These are phyloP conservation scores for Dendrocincla tyrannina DNA, from an alignment of 2,797 vertebrate species.

Conservation along the genomic window DNA sequence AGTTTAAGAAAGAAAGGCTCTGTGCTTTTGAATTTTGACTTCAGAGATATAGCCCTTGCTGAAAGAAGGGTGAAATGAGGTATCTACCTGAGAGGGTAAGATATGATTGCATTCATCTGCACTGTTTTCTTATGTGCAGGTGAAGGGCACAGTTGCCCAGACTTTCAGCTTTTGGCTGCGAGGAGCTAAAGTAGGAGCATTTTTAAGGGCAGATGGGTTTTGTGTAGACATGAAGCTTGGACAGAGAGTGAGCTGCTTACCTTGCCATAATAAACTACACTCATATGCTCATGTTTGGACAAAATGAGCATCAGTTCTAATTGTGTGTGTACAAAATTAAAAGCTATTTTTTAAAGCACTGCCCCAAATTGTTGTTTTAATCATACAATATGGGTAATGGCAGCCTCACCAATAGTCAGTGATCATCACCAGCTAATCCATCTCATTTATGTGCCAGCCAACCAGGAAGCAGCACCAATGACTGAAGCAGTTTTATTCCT, in stretches of 20 bases:
- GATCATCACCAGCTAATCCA: not conserved
- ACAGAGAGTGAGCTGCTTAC: not conserved
- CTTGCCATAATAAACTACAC: not conserved
- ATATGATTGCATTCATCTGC: rapidly evolving
- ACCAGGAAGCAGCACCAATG: not conserved
- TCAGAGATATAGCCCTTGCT: not conserved
- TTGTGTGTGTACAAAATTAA: not conserved
- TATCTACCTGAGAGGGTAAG: not conserved
- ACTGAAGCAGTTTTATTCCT: not conserved
- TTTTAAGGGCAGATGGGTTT: not conserved
- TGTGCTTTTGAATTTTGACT: not conserved
- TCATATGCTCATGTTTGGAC: not conserved
- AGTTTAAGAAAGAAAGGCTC: not conserved
- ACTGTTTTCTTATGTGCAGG: not conserved
- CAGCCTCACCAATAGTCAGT: not conserved
- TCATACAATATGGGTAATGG: not conserved
- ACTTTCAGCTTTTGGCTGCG: rapidly evolving
- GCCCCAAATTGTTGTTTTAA: not conserved
- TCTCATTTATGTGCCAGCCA: rapidly evolving
- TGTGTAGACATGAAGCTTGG: not conserved
- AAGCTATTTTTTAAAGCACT: not conserved
- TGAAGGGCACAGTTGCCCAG: not conserved
- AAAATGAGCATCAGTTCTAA: not conserved
- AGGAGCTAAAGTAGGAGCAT: not conserved
- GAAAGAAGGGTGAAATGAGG: not conserved